These are phyloP conservation scores for Etia nguti DNA, from an alignment of 2,113 vertebrate genomes.

Conservation along the genomic window DNA sequence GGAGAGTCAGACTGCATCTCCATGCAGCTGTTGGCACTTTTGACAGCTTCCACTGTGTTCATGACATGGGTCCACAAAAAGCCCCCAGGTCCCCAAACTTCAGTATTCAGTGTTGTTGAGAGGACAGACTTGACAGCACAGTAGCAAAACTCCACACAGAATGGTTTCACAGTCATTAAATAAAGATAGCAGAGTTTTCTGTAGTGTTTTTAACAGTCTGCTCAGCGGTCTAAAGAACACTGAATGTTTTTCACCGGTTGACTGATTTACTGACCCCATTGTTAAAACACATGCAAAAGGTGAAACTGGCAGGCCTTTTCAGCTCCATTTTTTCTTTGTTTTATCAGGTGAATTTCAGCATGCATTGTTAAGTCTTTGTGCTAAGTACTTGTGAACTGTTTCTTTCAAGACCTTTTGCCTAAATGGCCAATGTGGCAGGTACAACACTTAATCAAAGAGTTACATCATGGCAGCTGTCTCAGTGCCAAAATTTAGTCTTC, in stretches of 20 bases:
- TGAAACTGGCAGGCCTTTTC: background rate
- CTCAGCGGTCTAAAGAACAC: background rate
- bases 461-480: background rate
- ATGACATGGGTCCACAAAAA: slow-evolving; percentile 40
- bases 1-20: slow-evolving; percentile 23
- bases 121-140: slow-evolving; percentile 28
- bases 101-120: slow-evolving; percentile 16
- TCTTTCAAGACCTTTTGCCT: background rate
- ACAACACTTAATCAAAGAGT: background rate
- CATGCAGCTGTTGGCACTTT: slow-evolving; percentile 41
- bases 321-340: background rate
- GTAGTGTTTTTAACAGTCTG: background rate
- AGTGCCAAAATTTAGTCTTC: background rate
- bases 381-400: background rate
- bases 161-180: slow-evolving; percentile 13
- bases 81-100: slow-evolving; percentile 25
- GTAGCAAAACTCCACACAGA: background rate
- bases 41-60: slow-evolving; percentile 49
- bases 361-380: background rate
- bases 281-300: background rate
- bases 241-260: background rate
- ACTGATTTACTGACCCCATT: background rate
- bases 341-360: background rate
- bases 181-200: slow-evolving; percentile 1
- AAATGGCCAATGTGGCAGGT: background rate